A percentile compares a stretch with the other conserved stretches of the same genome.
phyloP scores from a whole-genome alignment of 2,113 vertebrate species.

The Dasyurus viverrinus region DNA sequence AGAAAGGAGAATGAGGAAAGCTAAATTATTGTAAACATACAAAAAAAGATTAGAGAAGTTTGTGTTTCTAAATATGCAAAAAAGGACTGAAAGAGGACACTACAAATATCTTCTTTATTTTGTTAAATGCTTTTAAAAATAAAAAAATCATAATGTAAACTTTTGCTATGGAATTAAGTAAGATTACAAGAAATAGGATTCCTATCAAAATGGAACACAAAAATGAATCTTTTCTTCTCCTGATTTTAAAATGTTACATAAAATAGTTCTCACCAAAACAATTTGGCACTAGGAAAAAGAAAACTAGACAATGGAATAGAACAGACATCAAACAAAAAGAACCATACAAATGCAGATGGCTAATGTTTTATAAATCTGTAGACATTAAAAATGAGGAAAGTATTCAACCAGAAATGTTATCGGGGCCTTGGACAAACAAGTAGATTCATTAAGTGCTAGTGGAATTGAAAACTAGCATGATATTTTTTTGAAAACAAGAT shows the following conservation, averaged over 20 bases:
- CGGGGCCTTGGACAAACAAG: background rate
- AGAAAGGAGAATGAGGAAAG: too few relatives aligned
- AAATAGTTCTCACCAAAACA: background rate
- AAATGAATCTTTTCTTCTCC: background rate
- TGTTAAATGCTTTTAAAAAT: too few relatives aligned
- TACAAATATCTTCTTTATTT: too few relatives aligned
- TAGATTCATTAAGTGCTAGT: background rate
- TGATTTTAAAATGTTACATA: background rate
- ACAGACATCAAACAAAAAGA: background rate
- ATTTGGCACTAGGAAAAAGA: background rate
- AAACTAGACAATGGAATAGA: background rate
- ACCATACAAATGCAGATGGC: background rate
- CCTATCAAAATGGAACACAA: background rate
- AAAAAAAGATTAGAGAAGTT: too few relatives aligned
- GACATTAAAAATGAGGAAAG: background rate
- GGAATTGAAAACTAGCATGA: background rate
- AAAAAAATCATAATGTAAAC: too few relatives aligned
- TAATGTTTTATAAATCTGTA: background rate
- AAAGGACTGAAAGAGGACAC: too few relatives aligned
- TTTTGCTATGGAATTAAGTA: too few relatives aligned
- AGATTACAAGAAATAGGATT: background rate
- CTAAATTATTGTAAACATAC: too few relatives aligned
- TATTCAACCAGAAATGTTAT: background rate
- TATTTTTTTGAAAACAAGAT: background rate
- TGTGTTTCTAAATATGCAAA: too few relatives aligned